A percentile compares a stretch with the other conserved stretches of the same genome.
Conservation (phyloP, 1,140 invertebrate species). For the Periplaneta americana region DNA sequence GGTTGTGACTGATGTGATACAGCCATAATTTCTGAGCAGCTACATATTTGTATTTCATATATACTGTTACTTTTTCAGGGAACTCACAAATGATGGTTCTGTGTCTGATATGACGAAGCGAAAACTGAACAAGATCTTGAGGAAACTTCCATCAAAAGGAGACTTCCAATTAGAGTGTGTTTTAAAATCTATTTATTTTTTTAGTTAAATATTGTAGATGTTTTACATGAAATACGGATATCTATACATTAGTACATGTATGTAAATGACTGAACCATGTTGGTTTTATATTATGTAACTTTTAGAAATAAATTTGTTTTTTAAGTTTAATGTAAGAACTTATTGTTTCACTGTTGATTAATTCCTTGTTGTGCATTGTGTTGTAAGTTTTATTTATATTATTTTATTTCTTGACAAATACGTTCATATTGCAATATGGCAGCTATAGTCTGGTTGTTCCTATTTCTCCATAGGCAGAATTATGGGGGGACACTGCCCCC, state of each 20-base stretch:
- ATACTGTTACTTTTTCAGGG: constrained; percentile 36
- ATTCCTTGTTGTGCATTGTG: no score
- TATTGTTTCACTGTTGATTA: no score
- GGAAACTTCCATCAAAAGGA: constrained; percentile 61
- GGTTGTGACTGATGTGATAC: no score
- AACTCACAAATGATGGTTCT: constrained; percentile 44
- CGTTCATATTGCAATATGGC: no score
- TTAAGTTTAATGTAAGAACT: not conserved
- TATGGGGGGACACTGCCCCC: no score
- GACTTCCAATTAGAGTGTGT: constrained; percentile 70
- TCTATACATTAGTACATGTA: not conserved
- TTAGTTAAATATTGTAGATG: constrained; percentile 50
- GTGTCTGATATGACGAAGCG: constrained; percentile 46
- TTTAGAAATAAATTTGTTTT: not conserved
- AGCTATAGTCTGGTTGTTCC: no score
- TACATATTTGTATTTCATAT: constrained; percentile 9
- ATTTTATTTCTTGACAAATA: no score
- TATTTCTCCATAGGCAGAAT: no score
- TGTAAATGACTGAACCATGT: not conserved
- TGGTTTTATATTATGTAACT: not conserved
- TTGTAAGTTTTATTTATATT: no score
- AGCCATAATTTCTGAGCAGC: no score
- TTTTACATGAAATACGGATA: not conserved
- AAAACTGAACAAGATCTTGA: constrained; percentile 54
- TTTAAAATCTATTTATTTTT: constrained; percentile 75